phyloP scores from a whole-genome alignment of 2,797 vertebrate species.

The Gorsachius magnificus region DNA sequence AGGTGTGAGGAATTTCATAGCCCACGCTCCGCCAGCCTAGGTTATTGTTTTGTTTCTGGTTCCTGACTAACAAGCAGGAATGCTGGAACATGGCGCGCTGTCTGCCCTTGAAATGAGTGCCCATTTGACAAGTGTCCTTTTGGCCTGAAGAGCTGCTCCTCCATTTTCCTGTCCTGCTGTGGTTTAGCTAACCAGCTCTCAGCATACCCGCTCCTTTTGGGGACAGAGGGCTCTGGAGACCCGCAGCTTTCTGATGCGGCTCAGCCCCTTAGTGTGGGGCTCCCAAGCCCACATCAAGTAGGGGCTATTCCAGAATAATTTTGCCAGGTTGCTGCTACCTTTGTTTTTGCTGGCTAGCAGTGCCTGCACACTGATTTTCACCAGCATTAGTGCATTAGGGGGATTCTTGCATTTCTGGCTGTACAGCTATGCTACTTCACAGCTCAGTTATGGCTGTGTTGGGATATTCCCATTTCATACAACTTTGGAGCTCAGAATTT shows the following conservation, averaged over 20 bases:
- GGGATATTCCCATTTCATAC: not conserved
- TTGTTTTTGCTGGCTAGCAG: not conserved
- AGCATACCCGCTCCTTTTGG: not conserved
- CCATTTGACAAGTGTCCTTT: not conserved
- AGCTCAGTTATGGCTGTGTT: not conserved
- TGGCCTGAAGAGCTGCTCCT: not conserved
- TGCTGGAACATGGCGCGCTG: not conserved
- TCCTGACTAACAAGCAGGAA: not conserved
- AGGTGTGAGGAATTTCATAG: not conserved
- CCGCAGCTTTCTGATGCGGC: not conserved
- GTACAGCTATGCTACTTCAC: not conserved
- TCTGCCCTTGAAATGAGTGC: not conserved
- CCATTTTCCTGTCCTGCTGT: not conserved
- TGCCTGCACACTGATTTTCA: not conserved
- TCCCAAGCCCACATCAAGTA: not conserved
- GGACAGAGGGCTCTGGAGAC: not conserved
- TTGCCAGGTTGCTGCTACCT: not conserved
- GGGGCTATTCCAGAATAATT: not conserved
- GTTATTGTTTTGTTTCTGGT: not conserved
- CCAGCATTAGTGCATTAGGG: not conserved
- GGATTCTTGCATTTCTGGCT: not conserved
- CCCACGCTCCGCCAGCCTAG: fast-evolving
- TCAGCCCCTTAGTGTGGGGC: not conserved
- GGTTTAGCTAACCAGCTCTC: not conserved
- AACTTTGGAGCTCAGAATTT: not conserved